A percentile compares a stretch with the other conserved stretches of the same genome.
These are phyloP conservation scores for Setophaga coronata DNA, from an alignment of 2,113 vertebrate genomes.

Conservation along the genomic window DNA sequence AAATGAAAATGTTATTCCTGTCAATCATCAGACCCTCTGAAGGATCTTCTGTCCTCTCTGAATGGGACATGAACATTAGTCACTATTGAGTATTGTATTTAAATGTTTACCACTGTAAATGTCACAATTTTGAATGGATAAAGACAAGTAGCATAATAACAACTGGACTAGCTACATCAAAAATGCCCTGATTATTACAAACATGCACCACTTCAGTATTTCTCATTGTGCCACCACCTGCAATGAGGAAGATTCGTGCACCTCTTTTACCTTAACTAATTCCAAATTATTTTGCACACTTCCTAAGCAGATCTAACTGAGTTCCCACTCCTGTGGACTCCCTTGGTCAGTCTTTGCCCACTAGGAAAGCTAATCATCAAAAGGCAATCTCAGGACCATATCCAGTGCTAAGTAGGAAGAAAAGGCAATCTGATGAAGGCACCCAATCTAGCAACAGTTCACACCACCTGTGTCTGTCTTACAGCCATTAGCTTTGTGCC, in stretches of 20 bases:
- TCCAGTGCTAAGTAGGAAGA: background rate
- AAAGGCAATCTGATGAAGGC: background rate
- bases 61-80: background rate
- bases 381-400: background rate
- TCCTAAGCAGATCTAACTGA: background rate
- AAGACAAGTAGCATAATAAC: background rate
- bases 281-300: background rate
- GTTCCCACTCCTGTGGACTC: background rate
- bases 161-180: background rate
- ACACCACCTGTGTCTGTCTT: background rate
- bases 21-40: constrained; percentile 17
- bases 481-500: background rate
- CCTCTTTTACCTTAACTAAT: background rate
- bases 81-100: constrained; percentile 31
- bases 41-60: constrained; percentile 35
- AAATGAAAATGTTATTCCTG: background rate
- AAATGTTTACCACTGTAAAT: background rate
- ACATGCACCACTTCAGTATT: background rate
- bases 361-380: background rate
- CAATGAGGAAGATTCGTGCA: background rate
- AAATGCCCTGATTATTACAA: background rate
- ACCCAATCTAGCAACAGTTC: background rate
- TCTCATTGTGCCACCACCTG: background rate
- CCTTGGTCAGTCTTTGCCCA: background rate
- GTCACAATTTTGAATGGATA: background rate